Evolutionary conservation across 1,140 invertebrate species (phyloP), one percentile per base, ranked within the genome.

Genomic region (Arctopsyche grandis): DNA sequence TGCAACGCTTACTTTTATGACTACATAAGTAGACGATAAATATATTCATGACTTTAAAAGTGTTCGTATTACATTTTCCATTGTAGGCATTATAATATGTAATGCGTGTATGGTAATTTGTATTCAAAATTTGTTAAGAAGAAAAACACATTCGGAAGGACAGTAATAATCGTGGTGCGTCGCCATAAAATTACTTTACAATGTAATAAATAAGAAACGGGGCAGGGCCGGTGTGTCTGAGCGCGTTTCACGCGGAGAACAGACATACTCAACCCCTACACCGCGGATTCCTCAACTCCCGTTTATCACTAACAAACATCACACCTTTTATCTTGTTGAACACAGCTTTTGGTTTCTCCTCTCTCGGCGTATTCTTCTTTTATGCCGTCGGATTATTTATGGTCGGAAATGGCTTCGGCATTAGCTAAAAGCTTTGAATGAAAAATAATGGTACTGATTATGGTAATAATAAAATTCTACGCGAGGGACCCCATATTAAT

Each of bases 381-480:
- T 79, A 79, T 79, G 44, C 75, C 56, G 43, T 70, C 26, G 38
- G 69, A 78, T 82, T 79, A 82, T 82, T 80, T 82, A 82, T 80
- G 60, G 78, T 82, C 81, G 81, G 81, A 82, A 82, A 82, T 80
- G 81, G 81, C 81, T 82, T 79, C 81, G 81, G 81, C 81, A 80
- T 82, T 82, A 82, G 81, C 81, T 82, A 82, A 82, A 82, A 82
- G 81, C 81, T 73, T 66, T 82, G 75, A 80, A 82, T 80, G 81
- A 82, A 82, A 82, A 82, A 82, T 82, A 82, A 82, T 82, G 78
- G 75, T 80, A 73, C 81, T 82, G 81, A 82, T 82, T 82, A 82
- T 80, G 80, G 56, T 76, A 76, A 80, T 80, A 82, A 80, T 80
- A 82, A 80, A 78, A 82, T 82, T 78, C 76, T 78, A 82, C 71